A percentile compares a stretch with the other conserved stretches of the same genome.
Evolutionary conservation across 2,113 vertebrate species (phyloP).

Genomic region (Addax nasomaculatus): DNA sequence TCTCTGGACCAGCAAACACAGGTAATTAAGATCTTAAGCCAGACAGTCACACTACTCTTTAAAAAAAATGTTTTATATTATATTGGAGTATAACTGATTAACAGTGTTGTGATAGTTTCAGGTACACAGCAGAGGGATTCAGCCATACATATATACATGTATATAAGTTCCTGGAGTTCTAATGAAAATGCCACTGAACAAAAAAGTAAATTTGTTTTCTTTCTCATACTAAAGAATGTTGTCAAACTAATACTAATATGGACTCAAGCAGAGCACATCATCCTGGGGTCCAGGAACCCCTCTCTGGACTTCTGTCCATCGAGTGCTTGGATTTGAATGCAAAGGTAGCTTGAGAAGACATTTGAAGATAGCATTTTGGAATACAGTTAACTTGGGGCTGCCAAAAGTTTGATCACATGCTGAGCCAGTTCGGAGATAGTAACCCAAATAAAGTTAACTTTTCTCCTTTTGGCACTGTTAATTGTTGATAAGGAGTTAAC

Average conservation of each 20-base stretch:
- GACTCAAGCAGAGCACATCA: not conserved
- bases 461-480: not conserved
- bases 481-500: constrained; percentile 22
- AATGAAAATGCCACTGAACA: not conserved
- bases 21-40: not conserved
- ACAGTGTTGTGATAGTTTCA: not conserved
- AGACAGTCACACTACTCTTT: not conserved
- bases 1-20: not conserved
- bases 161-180: not conserved
- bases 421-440: not conserved
- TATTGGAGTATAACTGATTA: not conserved
- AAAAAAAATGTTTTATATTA: not conserved
- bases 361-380: constrained; percentile 22
- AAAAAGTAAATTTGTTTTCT: not conserved
- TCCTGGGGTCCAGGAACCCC: not conserved
- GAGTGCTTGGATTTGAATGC: not conserved
- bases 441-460: not conserved
- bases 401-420: not conserved
- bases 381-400: not conserved
- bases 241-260: not conserved
- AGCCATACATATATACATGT: not conserved
- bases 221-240: not conserved
- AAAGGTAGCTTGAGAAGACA: not conserved
- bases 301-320: not conserved
- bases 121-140: not conserved